These are phyloP conservation scores for Magallana ariakensis DNA, from an alignment of 1,140 invertebrate genomes.

Conservation along the genomic window DNA sequence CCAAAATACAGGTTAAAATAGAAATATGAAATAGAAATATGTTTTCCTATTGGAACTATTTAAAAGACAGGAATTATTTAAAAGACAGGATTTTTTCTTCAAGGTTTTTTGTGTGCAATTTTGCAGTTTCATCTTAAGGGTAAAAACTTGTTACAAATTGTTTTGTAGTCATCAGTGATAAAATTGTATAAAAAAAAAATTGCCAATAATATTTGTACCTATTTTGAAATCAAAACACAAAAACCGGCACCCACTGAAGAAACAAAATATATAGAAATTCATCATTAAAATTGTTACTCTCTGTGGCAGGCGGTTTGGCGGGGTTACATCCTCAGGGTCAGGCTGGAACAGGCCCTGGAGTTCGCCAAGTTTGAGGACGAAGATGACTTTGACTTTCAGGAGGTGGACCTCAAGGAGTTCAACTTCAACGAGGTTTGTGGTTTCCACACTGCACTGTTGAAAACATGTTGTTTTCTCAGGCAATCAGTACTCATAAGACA, in stretches of 20 bases:
- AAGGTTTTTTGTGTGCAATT: too few species aligned
- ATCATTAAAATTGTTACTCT: neutral
- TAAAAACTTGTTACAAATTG: neutral
- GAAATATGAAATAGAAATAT: too few species aligned
- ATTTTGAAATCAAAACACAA: too few species aligned
- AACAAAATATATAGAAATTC: too few species aligned
- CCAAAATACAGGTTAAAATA: conserved; percentile 64
- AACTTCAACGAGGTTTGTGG: conserved; percentile 73
- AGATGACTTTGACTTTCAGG: conserved; percentile 66
- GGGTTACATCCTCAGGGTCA: conserved; percentile 68
- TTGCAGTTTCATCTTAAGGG: neutral
- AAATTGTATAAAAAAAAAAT: conserved; percentile 2
- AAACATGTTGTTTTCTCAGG: too few species aligned
- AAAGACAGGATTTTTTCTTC: too few species aligned
- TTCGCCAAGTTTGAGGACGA: conserved; percentile 69
- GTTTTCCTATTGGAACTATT: too few species aligned
- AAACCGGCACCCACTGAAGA: too few species aligned
- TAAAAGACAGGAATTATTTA: too few species aligned
- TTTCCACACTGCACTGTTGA: too few species aligned
- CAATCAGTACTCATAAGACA: too few species aligned
- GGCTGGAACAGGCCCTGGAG: conserved; percentile 66
- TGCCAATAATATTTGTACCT: neutral
- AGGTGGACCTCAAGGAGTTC: conserved; percentile 72
- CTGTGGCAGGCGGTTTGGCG: conserved; percentile 67
- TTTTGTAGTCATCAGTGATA: neutral